Evolutionary conservation across 2,113 vertebrate species (phyloP).

Genomic region (Neogobius melanostomus): DNA sequence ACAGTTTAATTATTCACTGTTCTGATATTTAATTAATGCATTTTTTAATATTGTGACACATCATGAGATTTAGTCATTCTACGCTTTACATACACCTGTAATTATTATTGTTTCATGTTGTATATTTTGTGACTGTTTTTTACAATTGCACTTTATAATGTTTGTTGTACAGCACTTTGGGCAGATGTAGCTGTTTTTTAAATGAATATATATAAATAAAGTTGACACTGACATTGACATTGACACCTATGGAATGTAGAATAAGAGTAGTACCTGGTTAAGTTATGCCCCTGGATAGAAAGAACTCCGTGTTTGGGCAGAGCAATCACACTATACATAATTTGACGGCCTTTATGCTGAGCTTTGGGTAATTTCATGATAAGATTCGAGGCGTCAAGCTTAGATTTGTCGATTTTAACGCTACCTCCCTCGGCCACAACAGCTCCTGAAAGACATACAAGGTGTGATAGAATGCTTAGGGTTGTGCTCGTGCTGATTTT

Average conservation of each 20-base stretch:
- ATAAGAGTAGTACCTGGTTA: conserved; percentile 66
- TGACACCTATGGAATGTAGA: neutral
- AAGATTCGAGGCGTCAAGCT: conserved; percentile 87
- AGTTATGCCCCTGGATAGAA: conserved; percentile 75
- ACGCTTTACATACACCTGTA: too few species aligned
- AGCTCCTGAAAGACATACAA: conserved; percentile 72
- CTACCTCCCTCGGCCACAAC: conserved; percentile 82
- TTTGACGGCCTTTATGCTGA: conserved; percentile 73
- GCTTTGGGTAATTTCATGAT: conserved; percentile 77
- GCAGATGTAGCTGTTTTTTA: too few species aligned
- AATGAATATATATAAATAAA: neutral
- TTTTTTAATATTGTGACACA: neutral
- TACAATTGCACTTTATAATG: too few species aligned
- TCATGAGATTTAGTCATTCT: too few species aligned
- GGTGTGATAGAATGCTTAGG: neutral
- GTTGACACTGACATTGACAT: neutral
- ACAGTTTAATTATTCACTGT: neutral
- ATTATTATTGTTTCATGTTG: too few species aligned
- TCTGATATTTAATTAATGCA: neutral
- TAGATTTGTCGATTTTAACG: conserved; percentile 81
- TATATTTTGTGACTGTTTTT: too few species aligned
- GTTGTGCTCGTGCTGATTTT: neutral
- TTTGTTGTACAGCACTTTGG: too few species aligned
- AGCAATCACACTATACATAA: conserved; percentile 83
- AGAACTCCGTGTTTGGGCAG: conserved; percentile 80